A percentile compares a stretch with the other conserved stretches of the same genome.
Conservation (phyloP, 2,888 invertebrate species). For the Eristalis intricaria region DNA sequence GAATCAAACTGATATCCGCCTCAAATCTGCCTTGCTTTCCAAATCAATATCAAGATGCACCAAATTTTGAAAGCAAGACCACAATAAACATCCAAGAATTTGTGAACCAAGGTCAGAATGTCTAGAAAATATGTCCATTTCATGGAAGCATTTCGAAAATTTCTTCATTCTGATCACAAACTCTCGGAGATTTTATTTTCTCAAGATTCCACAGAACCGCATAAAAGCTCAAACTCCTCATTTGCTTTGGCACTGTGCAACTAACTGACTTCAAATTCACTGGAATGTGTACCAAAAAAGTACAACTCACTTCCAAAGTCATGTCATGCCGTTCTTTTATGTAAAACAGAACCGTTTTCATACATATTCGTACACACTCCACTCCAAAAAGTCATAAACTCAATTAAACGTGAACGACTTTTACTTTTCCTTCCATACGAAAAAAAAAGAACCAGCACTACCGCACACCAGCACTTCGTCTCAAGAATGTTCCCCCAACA, state of each 20-base stretch:
- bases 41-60: too few relatives aligned
- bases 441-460: neutral
- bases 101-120: too few relatives aligned
- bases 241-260: neutral
- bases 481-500: neutral
- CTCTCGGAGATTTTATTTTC: too few relatives aligned
- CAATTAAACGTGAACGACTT: slow-evolving; percentile 68
- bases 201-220: too few relatives aligned
- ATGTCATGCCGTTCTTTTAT: slow-evolving; percentile 30
- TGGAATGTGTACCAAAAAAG: neutral
- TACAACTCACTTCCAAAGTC: slow-evolving; percentile 53
- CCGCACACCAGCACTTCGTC: slow-evolving; percentile 11
- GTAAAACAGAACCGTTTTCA: neutral
- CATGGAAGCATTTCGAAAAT: too few relatives aligned
- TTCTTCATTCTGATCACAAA: too few relatives aligned
- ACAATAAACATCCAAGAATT: too few relatives aligned
- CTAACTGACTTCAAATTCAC: neutral
- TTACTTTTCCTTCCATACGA: slow-evolving; percentile 56
- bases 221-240: neutral
- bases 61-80: too few relatives aligned
- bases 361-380: slow-evolving; percentile 11
- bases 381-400: slow-evolving; percentile 41
- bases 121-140: too few relatives aligned
- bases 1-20: too few relatives aligned
- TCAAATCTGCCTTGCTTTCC: too few relatives aligned